Evolutionary conservation across 1,140 invertebrate genomes (phyloP).

Genomic region (Chelonus insularis): DNA sequence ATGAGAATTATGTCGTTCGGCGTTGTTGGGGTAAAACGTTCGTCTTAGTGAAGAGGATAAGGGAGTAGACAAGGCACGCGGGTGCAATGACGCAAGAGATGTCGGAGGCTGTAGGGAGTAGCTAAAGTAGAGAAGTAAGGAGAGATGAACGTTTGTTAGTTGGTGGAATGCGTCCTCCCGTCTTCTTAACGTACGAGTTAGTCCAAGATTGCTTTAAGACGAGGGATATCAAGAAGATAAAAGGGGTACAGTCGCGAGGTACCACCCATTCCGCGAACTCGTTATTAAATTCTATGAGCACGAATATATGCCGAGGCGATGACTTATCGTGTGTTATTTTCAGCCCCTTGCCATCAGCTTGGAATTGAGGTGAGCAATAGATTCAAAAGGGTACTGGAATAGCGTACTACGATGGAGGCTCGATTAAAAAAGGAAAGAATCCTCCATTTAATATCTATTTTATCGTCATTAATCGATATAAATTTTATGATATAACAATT

Average conservation of each 20-base stretch:
- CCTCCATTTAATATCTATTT: too few species aligned
- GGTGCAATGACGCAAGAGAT: constrained; percentile 6
- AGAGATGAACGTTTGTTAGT: constrained; percentile 50
- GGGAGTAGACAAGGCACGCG: background rate
- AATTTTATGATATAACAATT: too few species aligned
- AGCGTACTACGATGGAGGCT: too few species aligned
- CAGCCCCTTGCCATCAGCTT: too few species aligned
- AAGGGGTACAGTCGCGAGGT: constrained; percentile 17
- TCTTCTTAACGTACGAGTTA: constrained; percentile 55
- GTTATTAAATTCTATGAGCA: constrained; percentile 58
- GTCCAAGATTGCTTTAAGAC: constrained; percentile 51
- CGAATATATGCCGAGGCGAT: constrained; percentile 36
- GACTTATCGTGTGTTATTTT: constrained; percentile 41
- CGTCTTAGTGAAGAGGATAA: background rate
- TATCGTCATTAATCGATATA: too few species aligned
- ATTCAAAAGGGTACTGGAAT: background rate
- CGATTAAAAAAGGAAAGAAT: too few species aligned
- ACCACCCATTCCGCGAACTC: constrained; percentile 34
- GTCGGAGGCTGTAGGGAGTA: background rate
- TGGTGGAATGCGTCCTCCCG: constrained; percentile 52
- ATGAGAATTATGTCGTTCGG: constrained; percentile 56
- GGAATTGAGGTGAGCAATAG: too few species aligned
- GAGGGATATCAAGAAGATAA: background rate
- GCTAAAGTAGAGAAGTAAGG: background rate
- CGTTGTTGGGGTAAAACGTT: background rate